Evolutionary conservation across 2,888 invertebrate species (phyloP), one percentile per base, ranked within the genome.

Genomic region (Dioctria linearis): DNA sequence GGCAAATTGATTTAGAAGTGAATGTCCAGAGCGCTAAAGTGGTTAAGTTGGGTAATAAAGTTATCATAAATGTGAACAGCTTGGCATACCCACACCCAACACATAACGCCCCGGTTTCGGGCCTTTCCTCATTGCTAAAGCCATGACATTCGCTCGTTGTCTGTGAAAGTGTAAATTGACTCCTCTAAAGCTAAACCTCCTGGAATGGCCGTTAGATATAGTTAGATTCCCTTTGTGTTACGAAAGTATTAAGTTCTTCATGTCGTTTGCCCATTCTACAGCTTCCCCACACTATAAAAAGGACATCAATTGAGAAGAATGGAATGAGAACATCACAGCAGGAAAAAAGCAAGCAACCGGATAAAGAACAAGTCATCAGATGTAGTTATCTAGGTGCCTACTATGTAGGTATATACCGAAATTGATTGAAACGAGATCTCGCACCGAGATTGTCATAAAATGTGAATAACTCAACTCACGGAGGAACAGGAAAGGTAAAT

Each of bases 381-480:
- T 67, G 67, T 37, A 67, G 42, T 71, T 71, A 71, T 71, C 8
- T 5, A 46, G 5, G 39, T 51, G 54, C 49, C 8, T 46, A 46
- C 2, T 25, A n/a, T n/a, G n/a, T 37, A 67, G 13, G 39, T 54
- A 54, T 54, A 54, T 51, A 71, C 54, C 49, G 40, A 79, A 79
- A 79, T 79, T 79, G 79, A 79, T 79, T 57, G 79, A 59, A 71
- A 79, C 43, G 69, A 69, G 79, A 69, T 78, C 78, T 51, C 54
- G 63, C 49, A 46, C 39, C 46, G 39, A 40, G 78, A 78, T 78
- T 65, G 66, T 65, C 54, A 63, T 78, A 63, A 25, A 78, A 78
- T 65, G 78, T 49, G 54, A 43, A 65, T 63, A 51, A 78, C 39
- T 65, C 63, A 78, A 63, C 46, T 61, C 42, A 25, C 25, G 11